phyloP scores from a whole-genome alignment of 1,140 invertebrate species.

The Papilio polyxenes region DNA sequence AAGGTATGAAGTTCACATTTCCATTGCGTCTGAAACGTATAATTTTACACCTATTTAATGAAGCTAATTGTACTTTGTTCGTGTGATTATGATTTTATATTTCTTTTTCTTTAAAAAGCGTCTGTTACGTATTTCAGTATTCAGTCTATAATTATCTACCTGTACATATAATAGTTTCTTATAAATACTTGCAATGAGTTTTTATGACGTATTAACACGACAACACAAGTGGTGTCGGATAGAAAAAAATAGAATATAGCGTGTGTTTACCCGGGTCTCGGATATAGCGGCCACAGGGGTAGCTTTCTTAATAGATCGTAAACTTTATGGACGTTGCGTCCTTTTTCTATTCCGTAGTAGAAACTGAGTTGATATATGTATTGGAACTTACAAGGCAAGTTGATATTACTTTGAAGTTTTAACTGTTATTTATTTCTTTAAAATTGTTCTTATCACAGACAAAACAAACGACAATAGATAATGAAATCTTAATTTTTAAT shows the following conservation, averaged over 20 bases:
- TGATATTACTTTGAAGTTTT: background rate
- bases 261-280: background rate
- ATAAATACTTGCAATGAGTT: slow-evolving; percentile 51
- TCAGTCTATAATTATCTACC: slow-evolving; percentile 36
- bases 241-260: slow-evolving; percentile 14
- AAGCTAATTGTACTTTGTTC: slow-evolving; percentile 51
- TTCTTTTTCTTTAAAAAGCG: slow-evolving; percentile 46
- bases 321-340: slow-evolving; percentile 16
- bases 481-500: too few relatives aligned
- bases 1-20: slow-evolving; percentile 19
- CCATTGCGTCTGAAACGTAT: slow-evolving; percentile 43
- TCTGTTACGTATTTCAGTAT: slow-evolving; percentile 15
- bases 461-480: background rate
- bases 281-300: slow-evolving; percentile 5
- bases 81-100: slow-evolving; percentile 48
- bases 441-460: background rate
- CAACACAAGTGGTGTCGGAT: slow-evolving; percentile 42
- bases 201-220: slow-evolving; percentile 59
- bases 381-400: background rate
- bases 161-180: slow-evolving; percentile 48
- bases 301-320: slow-evolving; percentile 19
- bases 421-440: background rate
- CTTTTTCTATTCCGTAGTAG: background rate
- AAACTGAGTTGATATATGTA: background rate
- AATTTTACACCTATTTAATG: slow-evolving; percentile 58